Base-by-base conservation (phyloP, 1,140 invertebrate species). In the Heliconius melpomene region DNA sequence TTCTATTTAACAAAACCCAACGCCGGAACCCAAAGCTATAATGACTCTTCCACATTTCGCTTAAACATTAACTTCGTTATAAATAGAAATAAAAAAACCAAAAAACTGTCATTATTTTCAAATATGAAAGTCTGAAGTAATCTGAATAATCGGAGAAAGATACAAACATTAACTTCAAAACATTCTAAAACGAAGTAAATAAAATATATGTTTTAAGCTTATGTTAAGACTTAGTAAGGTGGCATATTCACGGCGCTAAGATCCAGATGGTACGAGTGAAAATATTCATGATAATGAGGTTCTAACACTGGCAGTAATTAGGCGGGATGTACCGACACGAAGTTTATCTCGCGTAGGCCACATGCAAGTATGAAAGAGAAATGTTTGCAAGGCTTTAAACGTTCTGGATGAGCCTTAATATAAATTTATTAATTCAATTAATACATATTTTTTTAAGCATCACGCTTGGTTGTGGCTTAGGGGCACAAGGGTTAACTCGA, bases 271-370 rank as follows among this genome's bases (percentile, higher is more conserved):
- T 74, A 72, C 57, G 36, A 66, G 78, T 80, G 75, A 73, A 76
- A 77, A 80, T 76, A 76, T 77, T 77, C 70, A 80, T 57, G 38
- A 77, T 80, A 75, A 79, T 60, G 74, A 76, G 74, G 52, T 18
- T 38, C 70, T n/a, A 46, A 77, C 72, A 74, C 40, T 80, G 50
- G 75, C 46, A 73, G 75, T 80, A 80, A 80, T 80, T 77, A 80
- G 79, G 75, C 76, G 40, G 54, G 77, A 80, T 80, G 72, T 77
- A 46, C 75, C 52, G 70, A 77, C 81, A 74, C 72, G 46, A 80
- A 83, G 54, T 83, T 79, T 77, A 57, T 83, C 75, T 74, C 77
- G 72, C 77, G 78, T 71, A 79, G 75, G 60, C 77, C 82, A 75
- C 78, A 76, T 83, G 77, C 71, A 72, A 60, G 75, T 79, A 77